Evolutionary conservation across 2,888 invertebrate genomes (phyloP).

Genomic region (Helobdella robusta): DNA sequence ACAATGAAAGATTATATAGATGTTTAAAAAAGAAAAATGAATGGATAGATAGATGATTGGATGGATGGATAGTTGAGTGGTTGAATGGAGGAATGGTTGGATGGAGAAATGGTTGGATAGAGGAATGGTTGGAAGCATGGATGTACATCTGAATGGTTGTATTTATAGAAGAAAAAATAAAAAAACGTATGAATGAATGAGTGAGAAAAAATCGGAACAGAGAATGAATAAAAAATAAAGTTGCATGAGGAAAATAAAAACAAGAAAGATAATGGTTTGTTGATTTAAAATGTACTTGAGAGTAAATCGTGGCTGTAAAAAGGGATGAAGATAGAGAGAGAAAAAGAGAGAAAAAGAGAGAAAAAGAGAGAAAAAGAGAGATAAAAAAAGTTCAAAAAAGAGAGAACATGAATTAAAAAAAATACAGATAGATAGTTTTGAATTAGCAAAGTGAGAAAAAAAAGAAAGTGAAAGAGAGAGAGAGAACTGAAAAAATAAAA

Average conservation of each 20-base stretch:
- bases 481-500: no score
- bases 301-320: not conserved
- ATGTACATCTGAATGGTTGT: no score
- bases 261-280: not conserved
- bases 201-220: no score
- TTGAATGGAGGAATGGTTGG: not conserved
- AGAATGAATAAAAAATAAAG: no score
- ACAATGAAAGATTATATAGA: no score
- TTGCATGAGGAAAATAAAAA: not conserved
- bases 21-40: not conserved
- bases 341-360: constrained; percentile 3
- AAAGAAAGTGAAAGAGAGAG: not conserved
- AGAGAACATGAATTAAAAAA: no score
- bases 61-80: not conserved
- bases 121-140: no score
- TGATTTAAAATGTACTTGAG: not conserved
- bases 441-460: no score
- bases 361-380: constrained; percentile 3
- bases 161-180: no score
- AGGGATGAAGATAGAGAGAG: not conserved
- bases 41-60: not conserved
- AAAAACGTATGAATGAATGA: no score
- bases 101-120: not conserved
- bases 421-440: no score
- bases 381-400: not conserved